Base-by-base conservation (phyloP, 2,113 vertebrate species). In the Psilopogon haemacephalus region DNA sequence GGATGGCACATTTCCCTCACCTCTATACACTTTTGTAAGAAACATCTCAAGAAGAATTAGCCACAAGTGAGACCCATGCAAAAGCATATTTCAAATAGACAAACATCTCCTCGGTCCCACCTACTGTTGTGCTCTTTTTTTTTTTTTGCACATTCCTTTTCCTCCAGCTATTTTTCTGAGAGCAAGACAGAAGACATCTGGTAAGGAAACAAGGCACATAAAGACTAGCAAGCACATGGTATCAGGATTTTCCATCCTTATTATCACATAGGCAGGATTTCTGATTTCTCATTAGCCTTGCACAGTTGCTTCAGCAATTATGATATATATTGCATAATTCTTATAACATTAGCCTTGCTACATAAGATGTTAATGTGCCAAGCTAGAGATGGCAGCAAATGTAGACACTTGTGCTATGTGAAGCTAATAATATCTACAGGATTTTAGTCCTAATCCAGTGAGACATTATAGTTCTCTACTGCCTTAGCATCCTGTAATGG, bases 351-450 rank as follows among this genome's bases (percentile, higher is more conserved):
- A 94, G 74, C 58, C 74, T 87, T 70, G 50, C 77, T 86, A 40
- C 50, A 13, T 46, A 62, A 93, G 86, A 84, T 94, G 82, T 93
- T 87, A 92, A 92, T 84, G 84, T 73, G 88, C 84, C 86, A 80
- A 74, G 70, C 78, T 59, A 81, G 75, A 4, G 62, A 27, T 46
- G 58, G 73, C 16, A 84, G 80, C 54, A 86, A 94, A 93, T 58
- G 92, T 16, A 79, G 89, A 63, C 46, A 84, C 50, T 33, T 93
- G 48, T 87, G 67, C 67, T 84, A 17, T n/a, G 21, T 26, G 59
- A 65, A 79, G 78, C 74, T 90, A 93, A 90, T 85, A 94, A 92
- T 55, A 73, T 89, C 74, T 32, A 33, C 15, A 63, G 82, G 74
- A 79, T 87, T 85, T 95, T 93, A 92, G 77, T 70, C 86, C 75